These are phyloP conservation scores for Lycopodina hypogea DNA, from an alignment of 37 sponge, comb jelly and placozoan species.

Conservation along the genomic window DNA sequence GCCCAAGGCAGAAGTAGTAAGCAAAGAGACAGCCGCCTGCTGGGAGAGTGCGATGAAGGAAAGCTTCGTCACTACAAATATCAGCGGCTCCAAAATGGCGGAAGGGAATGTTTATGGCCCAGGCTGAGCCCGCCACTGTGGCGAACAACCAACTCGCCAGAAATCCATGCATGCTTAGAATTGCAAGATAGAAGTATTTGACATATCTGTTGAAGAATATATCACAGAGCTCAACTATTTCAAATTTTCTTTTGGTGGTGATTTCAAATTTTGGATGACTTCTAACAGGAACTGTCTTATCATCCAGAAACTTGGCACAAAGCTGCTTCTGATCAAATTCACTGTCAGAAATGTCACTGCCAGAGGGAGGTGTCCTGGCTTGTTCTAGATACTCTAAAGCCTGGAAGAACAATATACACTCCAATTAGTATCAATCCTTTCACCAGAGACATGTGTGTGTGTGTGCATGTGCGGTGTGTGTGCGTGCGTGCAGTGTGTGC, in stretches of 20 bases:
- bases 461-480: too few species aligned
- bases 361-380: not conserved
- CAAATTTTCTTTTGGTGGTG: slow-evolving; percentile 65
- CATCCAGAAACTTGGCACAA: not conserved
- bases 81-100: slow-evolving; percentile 30
- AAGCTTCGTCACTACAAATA: slow-evolving; percentile 60
- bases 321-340: slow-evolving; percentile 12
- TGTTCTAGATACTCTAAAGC: not conserved
- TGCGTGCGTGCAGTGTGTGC: too few species aligned
- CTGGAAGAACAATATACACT: not conserved
- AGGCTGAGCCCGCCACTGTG: slow-evolving; percentile 85
- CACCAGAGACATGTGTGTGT: too few species aligned
- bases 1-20: slow-evolving; percentile 70
- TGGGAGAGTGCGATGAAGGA: slow-evolving; percentile 49
- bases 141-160: slow-evolving; percentile 47
- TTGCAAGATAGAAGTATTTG: slow-evolving; percentile 55
- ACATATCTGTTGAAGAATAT: slow-evolving; percentile 55
- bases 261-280: slow-evolving; percentile 59
- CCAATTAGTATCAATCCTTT: too few species aligned
- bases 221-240: slow-evolving; percentile 69
- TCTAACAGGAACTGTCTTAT: not conserved
- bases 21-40: slow-evolving; percentile 48
- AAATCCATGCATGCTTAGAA: slow-evolving; percentile 52
- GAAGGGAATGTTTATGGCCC: slow-evolving; percentile 86
- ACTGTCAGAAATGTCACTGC: slow-evolving; percentile 11